Percentiles rank a stretch among this genome's conserved stretches.
These are phyloP conservation scores for Drosophila sulfurigaster DNA, from an alignment of 1,140 invertebrate species.

Conservation along the genomic window DNA sequence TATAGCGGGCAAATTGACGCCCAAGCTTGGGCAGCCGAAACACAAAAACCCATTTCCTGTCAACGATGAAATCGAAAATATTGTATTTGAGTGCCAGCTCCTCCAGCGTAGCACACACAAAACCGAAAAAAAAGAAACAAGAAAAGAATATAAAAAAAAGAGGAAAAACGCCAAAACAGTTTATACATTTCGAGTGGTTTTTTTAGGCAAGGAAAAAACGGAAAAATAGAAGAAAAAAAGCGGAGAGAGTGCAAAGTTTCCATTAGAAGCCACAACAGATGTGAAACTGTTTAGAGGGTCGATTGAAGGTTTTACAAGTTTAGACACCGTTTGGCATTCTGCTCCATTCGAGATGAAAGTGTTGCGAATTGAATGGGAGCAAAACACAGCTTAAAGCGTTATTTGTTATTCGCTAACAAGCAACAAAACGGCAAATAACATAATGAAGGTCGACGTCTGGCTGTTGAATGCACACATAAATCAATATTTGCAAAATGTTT, in stretches of 20 bases:
- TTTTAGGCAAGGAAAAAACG: slow-evolving; percentile 51
- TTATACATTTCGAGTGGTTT: slow-evolving; percentile 69
- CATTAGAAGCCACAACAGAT: slow-evolving; percentile 38
- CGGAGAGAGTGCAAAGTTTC: slow-evolving; percentile 48
- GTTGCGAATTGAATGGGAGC: slow-evolving; percentile 42
- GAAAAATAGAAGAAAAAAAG: slow-evolving; percentile 27
- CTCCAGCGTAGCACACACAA: background rate
- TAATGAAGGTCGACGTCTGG: background rate
- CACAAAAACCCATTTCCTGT: slow-evolving; percentile 65
- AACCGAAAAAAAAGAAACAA: slow-evolving; percentile 12
- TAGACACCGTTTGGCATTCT: slow-evolving; percentile 39
- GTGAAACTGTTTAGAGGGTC: slow-evolving; percentile 5
- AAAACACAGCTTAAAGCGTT: slow-evolving; percentile 13
- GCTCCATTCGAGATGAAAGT: slow-evolving; percentile 46
- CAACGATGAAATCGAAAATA: slow-evolving; percentile 76
- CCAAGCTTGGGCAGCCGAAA: slow-evolving; percentile 26
- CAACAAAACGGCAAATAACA: no score
- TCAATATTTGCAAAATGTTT: background rate
- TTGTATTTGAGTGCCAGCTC: slow-evolving; percentile 58
- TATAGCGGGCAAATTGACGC: slow-evolving; percentile 61
- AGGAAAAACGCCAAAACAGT: slow-evolving; percentile 45
- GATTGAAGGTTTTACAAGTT: slow-evolving; percentile 41
- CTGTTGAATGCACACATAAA: slow-evolving; percentile 3
- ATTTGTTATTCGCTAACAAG: slow-evolving; percentile 7
- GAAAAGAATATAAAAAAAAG: background rate